Conservation (phyloP, 2,797 vertebrate genomes). For the Melanotaenia pygmaea region DNA sequence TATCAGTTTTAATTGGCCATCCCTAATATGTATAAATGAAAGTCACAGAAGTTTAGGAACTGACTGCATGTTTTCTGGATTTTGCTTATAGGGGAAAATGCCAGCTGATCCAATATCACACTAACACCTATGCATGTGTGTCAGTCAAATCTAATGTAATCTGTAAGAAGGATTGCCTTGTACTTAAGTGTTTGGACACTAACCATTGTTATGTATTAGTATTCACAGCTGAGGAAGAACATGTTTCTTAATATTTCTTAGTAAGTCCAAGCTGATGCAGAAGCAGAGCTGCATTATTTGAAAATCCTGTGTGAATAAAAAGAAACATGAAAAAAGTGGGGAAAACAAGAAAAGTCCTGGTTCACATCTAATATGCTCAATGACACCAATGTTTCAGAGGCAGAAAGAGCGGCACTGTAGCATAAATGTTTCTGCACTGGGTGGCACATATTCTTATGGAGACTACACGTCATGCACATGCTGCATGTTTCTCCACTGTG, state of each 20-base stretch:
- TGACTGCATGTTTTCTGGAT: too few relatives aligned
- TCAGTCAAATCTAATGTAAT: not conserved
- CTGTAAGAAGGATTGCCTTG: not conserved
- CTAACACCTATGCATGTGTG: too few relatives aligned
- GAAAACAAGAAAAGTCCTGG: not conserved
- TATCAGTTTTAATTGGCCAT: too few relatives aligned
- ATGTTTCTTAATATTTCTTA: slow-evolving; percentile 16
- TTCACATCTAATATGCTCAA: not conserved
- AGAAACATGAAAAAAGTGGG: not conserved
- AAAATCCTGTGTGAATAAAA: slow-evolving; percentile 19
- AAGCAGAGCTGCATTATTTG: slow-evolving; percentile 27
- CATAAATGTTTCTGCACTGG: slow-evolving; percentile 32
- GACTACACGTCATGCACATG: slow-evolving; percentile 9
- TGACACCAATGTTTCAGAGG: not conserved
- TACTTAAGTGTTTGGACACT: not conserved
- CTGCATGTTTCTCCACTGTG: slow-evolving; percentile 22
- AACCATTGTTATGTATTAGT: not conserved
- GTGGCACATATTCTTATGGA: slow-evolving; percentile 31
- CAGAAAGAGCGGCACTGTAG: slow-evolving; percentile 8
- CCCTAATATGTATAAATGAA: too few relatives aligned
- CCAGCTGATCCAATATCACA: too few relatives aligned
- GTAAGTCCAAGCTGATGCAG: slow-evolving; percentile 30
- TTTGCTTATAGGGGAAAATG: too few relatives aligned
- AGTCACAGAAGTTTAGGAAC: too few relatives aligned
- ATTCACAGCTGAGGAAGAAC: slow-evolving; percentile 10